Evolutionary conservation across 2,888 invertebrate species (phyloP).

Genomic region (Plusia festucae): DNA sequence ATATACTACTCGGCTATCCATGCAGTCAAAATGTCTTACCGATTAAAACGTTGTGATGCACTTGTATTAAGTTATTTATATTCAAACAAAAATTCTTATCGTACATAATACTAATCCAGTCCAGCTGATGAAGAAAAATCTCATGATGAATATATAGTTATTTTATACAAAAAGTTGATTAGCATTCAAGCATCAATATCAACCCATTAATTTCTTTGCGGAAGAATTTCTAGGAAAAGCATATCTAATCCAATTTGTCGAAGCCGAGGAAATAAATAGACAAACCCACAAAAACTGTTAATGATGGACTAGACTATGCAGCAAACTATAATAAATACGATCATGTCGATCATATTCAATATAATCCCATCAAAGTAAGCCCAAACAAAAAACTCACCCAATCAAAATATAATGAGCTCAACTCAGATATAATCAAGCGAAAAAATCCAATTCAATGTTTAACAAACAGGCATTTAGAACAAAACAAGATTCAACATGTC

Average conservation of each 20-base stretch:
- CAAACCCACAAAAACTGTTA: background rate
- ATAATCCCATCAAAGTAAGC: constrained; percentile 29
- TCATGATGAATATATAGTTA: background rate
- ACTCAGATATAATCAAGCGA: constrained; percentile 56
- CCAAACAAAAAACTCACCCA: constrained; percentile 38
- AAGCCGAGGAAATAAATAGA: background rate
- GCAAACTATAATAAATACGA: background rate
- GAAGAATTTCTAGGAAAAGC: background rate
- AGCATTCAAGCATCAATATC: background rate
- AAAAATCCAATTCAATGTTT: constrained; percentile 72
- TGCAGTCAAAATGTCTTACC: too few relatives aligned
- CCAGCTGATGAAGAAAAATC: too few relatives aligned
- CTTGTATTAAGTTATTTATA: too few relatives aligned
- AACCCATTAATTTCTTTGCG: background rate
- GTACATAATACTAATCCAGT: too few relatives aligned
- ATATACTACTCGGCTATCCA: too few relatives aligned
- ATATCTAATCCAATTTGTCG: background rate
- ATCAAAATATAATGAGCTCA: constrained; percentile 57
- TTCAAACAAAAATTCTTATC: too few relatives aligned
- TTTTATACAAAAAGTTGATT: background rate
- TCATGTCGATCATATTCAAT: background rate
- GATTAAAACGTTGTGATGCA: too few relatives aligned
- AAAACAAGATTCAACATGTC: constrained; percentile 74
- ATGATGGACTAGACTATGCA: background rate
- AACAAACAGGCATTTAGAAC: constrained; percentile 79